Evolutionary conservation across 2,113 vertebrate species (phyloP).

Genomic region (Pachyramphus minor): DNA sequence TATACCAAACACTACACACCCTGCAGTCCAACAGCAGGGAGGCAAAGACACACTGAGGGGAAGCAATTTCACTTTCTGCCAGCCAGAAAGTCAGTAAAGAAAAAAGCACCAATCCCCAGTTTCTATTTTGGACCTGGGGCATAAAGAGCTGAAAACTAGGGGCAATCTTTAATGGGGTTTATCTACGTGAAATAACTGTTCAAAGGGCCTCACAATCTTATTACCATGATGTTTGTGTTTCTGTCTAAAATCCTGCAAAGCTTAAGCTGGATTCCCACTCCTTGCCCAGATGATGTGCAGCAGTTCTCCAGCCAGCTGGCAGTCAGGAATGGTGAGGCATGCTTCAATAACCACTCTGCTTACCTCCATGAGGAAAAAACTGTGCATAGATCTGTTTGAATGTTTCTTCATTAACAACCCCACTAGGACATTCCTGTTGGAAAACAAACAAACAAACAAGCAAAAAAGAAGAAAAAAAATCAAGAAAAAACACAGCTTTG

Average conservation of each 20-base stretch:
- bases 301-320: not conserved
- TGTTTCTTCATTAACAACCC: constrained; percentile 92
- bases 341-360: not conserved
- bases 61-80: not conserved
- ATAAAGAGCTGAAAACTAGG: not conserved
- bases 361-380: constrained; percentile 98
- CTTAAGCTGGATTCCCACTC: not conserved
- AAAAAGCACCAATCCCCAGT: not conserved
- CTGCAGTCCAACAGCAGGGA: not conserved
- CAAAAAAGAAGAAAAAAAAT: not conserved
- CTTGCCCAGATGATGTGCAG: not conserved
- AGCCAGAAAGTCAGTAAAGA: not conserved
- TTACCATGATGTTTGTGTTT: not conserved
- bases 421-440: constrained; percentile 92
- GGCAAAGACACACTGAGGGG: too few species aligned
- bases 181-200: not conserved
- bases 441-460: not conserved
- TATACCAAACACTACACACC: not conserved
- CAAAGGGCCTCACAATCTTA: not conserved
- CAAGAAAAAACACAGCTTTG: not conserved
- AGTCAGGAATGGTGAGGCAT: not conserved
- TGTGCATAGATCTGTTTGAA: constrained; percentile 98
- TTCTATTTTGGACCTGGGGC: not conserved
- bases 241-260: not conserved
- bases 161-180: not conserved